Base-by-base conservation (phyloP, 2,113 vertebrate species). In the Ammodytes marinus region DNA sequence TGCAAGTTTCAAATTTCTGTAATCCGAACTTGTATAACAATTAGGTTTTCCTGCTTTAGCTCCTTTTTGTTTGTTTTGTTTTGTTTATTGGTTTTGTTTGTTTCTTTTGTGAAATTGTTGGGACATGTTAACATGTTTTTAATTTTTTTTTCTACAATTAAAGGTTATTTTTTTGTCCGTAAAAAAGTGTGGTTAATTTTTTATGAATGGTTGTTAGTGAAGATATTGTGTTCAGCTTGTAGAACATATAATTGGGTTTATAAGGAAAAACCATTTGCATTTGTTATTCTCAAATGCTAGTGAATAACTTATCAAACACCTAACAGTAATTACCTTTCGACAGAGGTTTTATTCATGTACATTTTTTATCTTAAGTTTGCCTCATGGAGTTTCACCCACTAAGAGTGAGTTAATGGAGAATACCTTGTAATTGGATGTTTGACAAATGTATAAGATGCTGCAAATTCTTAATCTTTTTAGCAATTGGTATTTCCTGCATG, bases 101-200 rank as follows among this genome's bases (percentile, higher is more conserved):
- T 81, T 73, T 77, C 49, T 82, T 79, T 87, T 43, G 60, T 91
- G 43, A 92, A 86, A 52, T 88, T 89, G 69, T 86, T 37, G n/a
- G 89, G 86, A 86, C 85, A 88, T 91, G 85, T 91, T 82, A 91
- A 92, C 82, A 83, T 27, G 27, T 27, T 27, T 27, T 27, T 27
- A 27, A 64, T 49, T 68, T 65, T 65, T 77, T 73, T 95, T 95
- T 92, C 58, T 87, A 80, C 76, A 71, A 92, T 90, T 91, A 92
- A 94, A 95, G 78, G 82, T 88, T 94, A 82, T 87, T 83, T 72
- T 27, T 92, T 94, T 94, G 90, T 94, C 86, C 91, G 90, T 74
- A 85, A 85, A 83, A 2, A 87, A 43, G 27, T 58, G 52, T 85
- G 74, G 49, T 74, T 69, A 64, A 8, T 60, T 35, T 54, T 57